Evolutionary conservation across 2,113 vertebrate genomes (phyloP).

Genomic region (Mesoclemmys tuberculata): DNA sequence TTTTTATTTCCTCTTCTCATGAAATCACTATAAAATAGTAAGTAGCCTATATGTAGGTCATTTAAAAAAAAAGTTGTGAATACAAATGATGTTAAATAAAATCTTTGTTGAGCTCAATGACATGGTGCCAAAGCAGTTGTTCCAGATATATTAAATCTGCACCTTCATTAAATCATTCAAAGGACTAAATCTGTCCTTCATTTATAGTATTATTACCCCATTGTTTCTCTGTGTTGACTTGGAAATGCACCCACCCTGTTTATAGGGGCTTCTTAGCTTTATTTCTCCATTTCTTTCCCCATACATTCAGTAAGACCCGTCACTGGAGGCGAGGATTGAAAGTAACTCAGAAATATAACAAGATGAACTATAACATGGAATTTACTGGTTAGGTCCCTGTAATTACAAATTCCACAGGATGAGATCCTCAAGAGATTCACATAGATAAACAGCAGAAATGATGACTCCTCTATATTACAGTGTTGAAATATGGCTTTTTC

Average conservation of each 20-base stretch:
- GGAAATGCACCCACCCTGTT: conserved; percentile 40
- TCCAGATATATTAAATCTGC: conserved; percentile 43
- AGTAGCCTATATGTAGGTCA: conserved; percentile 9
- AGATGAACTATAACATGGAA: conserved; percentile 52
- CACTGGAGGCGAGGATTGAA: conserved; percentile 41
- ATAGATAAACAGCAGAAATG: conserved; percentile 50
- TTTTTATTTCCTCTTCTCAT: neutral
- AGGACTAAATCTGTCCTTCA: conserved; percentile 43
- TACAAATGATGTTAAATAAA: conserved; percentile 63
- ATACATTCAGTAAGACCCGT: conserved; percentile 13
- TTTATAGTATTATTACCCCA: conserved; percentile 21
- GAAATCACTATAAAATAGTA: conserved; percentile 51
- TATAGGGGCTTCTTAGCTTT: conserved; percentile 32
- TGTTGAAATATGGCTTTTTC: conserved; percentile 38
- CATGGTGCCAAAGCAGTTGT: conserved; percentile 60
- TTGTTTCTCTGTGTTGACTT: conserved; percentile 26
- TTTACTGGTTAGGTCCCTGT: conserved; percentile 64
- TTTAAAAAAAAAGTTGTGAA: conserved; percentile 41
- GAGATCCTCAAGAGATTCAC: conserved; percentile 61
- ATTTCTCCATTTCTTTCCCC: conserved; percentile 44
- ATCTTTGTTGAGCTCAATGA: conserved; percentile 46
- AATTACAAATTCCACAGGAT: conserved; percentile 70
- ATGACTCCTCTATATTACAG: conserved; percentile 41
- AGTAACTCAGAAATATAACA: conserved; percentile 33
- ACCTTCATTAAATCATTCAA: too few species aligned